Base-by-base conservation (phyloP, 2,113 vertebrate genomes). In the Narcine bancroftii region DNA sequence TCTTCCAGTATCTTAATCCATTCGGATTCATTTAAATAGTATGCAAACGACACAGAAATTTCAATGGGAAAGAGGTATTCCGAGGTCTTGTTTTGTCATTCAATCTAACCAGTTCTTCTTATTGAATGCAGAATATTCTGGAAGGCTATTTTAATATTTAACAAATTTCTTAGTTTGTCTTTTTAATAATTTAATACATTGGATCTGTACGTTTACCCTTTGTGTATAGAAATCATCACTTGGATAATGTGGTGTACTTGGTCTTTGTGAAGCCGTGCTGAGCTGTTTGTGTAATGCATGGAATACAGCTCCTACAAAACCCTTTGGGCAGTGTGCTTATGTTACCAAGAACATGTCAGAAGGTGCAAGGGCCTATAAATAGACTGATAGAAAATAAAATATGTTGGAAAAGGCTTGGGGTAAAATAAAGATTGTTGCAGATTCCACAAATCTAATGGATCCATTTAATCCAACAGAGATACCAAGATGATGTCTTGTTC, bases 1-100 rank as follows among this genome's bases (percentile, higher is more conserved):
- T 47, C 89, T 91, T 91, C 39, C 15, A 45, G 89, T 91, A 91
- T 91, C 89, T 91, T 91, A 91, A 91, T 91, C 63, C 89, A 91
- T 91, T 69, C 10, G 26, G 39, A 69, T 39, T 91, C 65, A 91
- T 91, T 71, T 91, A 91, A 91, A 47, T 91, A 69, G 36, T 47
- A 60, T 91, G 89, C 89, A 91, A 91, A 91, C 15, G 65, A 45
- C 63, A 69, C 87, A 66, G 45, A 3, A 91, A 91, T 15, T 2
- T 69, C 42, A 91, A 47, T 36, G 39, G 19, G 33, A 65, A 42
- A 63, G 24, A 69, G 0, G 9, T 39, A 7, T 7, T 69, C 65
- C 39, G 36, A 89, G 6, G 56, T 65, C 56, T 60, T 60, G 56
- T 15, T 26, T 69, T 69, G 21, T 69, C 66, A 69, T 69, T 69